Conservation (phyloP, 2,113 vertebrate species). For the Labrus mixtus region DNA sequence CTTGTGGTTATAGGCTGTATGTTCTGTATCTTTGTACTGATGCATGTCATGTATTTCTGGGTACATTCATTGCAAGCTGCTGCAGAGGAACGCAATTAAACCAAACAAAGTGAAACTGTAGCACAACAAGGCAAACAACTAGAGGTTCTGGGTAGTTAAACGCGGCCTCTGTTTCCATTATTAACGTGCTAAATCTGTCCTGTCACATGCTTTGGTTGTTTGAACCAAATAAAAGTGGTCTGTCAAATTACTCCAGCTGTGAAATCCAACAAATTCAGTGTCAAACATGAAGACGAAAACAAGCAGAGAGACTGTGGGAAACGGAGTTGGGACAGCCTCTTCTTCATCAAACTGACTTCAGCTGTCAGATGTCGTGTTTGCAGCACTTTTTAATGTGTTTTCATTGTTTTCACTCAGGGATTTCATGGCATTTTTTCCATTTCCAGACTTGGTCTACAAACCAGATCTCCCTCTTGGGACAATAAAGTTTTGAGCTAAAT, state of each 20-base stretch:
- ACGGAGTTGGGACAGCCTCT: not conserved
- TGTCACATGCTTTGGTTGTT: slow-evolving; percentile 14
- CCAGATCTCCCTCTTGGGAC: slow-evolving; percentile 30
- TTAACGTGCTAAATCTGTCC: not conserved
- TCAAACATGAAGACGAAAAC: not conserved
- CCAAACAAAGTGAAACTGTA: not conserved
- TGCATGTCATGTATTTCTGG: not conserved
- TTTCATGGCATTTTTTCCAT: slow-evolving; percentile 34
- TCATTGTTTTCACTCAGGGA: not conserved
- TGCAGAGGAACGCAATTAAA: not conserved
- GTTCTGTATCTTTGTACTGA: no score
- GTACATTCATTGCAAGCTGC: not conserved
- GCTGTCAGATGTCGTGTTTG: not conserved
- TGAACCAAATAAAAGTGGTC: slow-evolving; percentile 31
- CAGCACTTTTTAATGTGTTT: not conserved
- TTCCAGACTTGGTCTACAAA: slow-evolving; percentile 19
- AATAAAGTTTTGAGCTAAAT: slow-evolving; percentile 39
- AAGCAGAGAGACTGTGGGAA: slow-evolving; percentile 13
- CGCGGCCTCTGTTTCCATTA: not conserved
- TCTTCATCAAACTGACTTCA: slow-evolving; percentile 5
- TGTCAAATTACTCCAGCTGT: slow-evolving; percentile 31
- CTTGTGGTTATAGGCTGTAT: no score
- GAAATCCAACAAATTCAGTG: not conserved
- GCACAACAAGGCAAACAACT: not conserved
- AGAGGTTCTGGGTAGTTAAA: not conserved